These are phyloP conservation scores for Pseudochromis fuscus DNA, from an alignment of 2,797 vertebrate genomes.

Conservation along the genomic window DNA sequence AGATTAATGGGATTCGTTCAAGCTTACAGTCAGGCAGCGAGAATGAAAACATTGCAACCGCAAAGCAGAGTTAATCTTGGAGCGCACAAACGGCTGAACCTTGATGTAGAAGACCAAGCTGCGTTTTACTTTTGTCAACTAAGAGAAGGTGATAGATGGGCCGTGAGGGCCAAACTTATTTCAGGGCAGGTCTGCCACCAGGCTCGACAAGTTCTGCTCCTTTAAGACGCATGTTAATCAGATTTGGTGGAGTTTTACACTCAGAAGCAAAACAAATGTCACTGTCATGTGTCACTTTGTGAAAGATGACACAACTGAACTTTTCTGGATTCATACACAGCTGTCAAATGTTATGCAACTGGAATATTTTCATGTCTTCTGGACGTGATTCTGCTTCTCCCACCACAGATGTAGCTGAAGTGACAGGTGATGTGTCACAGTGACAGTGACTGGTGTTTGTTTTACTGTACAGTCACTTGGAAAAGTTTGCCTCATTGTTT, in stretches of 20 bases:
- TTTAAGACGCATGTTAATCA: too few relatives aligned
- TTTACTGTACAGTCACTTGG: too few relatives aligned
- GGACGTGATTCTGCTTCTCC: too few relatives aligned
- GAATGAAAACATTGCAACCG: constrained; percentile 23
- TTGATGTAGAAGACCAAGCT: not conserved
- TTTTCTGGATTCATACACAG: too few relatives aligned
- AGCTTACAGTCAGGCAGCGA: constrained; percentile 29
- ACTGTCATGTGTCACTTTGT: too few relatives aligned
- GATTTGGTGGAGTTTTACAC: not conserved
- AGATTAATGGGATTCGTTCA: constrained; percentile 53
- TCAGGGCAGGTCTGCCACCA: not conserved
- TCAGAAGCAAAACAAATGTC: not conserved
- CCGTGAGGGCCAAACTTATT: not conserved
- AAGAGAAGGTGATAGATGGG: constrained; percentile 20
- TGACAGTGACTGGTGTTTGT: too few relatives aligned
- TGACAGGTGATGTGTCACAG: too few relatives aligned
- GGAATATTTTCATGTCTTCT: too few relatives aligned
- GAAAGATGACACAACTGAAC: too few relatives aligned
- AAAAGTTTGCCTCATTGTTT: not conserved
- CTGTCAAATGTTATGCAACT: too few relatives aligned
- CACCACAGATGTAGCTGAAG: too few relatives aligned
- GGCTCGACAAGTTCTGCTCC: not conserved
- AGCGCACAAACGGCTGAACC: constrained; percentile 2
- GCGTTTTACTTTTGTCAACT: constrained; percentile 11
- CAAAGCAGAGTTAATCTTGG: constrained; percentile 24